Conservation (phyloP, 1,140 invertebrate species). For the Aphelinus certus region DNA sequence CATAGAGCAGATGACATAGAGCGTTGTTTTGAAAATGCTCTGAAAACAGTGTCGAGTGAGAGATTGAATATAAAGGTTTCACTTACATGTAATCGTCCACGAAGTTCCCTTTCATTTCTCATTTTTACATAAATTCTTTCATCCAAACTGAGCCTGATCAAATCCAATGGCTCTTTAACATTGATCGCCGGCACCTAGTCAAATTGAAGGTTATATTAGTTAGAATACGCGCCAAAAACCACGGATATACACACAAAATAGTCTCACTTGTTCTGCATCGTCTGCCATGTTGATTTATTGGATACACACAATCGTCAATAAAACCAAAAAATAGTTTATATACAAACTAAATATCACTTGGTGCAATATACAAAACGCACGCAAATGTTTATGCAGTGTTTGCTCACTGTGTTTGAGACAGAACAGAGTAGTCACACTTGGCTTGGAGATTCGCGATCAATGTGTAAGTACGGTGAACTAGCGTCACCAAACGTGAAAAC, state of each 20-base stretch:
- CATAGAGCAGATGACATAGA: neutral
- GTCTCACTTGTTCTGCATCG: constrained; percentile 62
- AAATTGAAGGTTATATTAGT: constrained; percentile 24
- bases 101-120: constrained; percentile 95
- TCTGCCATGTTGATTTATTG: constrained; percentile 55
- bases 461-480: no score
- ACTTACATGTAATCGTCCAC: constrained; percentile 92
- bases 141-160: constrained; percentile 95
- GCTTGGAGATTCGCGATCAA: no score
- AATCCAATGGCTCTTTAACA: constrained; percentile 96
- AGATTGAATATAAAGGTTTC: neutral
- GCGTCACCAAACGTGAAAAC: no score
- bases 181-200: constrained; percentile 80
- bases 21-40: neutral
- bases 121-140: constrained; percentile 99
- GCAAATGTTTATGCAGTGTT: no score
- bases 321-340: no score
- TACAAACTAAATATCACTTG: no score
- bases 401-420: no score
- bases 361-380: no score
- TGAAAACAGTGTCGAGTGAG: no score
- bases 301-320: no score
- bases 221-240: no score
- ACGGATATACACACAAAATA: neutral
- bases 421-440: no score